These are phyloP conservation scores for Austrolebias charrua DNA, from an alignment of 2,797 vertebrate genomes.

Conservation along the genomic window DNA sequence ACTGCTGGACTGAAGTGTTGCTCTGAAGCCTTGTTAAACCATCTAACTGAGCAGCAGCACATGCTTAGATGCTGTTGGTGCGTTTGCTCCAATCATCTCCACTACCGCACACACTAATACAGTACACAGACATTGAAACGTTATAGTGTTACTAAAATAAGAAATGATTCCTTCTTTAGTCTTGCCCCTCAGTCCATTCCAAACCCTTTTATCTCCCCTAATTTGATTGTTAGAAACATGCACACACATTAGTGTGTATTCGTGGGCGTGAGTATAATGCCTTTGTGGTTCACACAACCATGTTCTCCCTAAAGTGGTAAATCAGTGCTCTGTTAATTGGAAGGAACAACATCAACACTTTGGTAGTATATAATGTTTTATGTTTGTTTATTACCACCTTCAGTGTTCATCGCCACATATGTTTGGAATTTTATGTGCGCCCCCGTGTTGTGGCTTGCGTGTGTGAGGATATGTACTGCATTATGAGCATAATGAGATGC, in stretches of 20 bases:
- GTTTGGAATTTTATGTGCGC: constrained; percentile 27
- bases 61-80: constrained; percentile 60
- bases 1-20: constrained; percentile 47
- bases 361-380: constrained; percentile 99
- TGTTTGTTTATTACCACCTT: constrained; percentile 98
- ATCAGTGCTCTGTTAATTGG: constrained; percentile 98
- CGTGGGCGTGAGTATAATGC: constrained; percentile 19
- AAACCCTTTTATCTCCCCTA: constrained; percentile 10
- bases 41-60: constrained; percentile 65
- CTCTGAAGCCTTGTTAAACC: constrained; percentile 56
- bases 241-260: constrained; percentile 19
- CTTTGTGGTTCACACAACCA: constrained; percentile 23
- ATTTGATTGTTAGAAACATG: constrained; percentile 17
- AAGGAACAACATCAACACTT: constrained; percentile 97
- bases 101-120: constrained; percentile 4
- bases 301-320: constrained; percentile 88
- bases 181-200: constrained; percentile 23
- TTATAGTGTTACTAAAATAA: constrained; percentile 24
- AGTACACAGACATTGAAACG: constrained; percentile 1
- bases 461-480: constrained; percentile 61
- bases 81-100: constrained; percentile 44
- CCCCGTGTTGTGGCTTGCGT: constrained; percentile 7
- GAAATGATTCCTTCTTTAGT: constrained; percentile 45
- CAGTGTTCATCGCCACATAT: constrained; percentile 57
- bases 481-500: constrained; percentile 74